Evolutionary conservation across 2,113 vertebrate species (phyloP).

Genomic region (Beaufortia kweichowensis): DNA sequence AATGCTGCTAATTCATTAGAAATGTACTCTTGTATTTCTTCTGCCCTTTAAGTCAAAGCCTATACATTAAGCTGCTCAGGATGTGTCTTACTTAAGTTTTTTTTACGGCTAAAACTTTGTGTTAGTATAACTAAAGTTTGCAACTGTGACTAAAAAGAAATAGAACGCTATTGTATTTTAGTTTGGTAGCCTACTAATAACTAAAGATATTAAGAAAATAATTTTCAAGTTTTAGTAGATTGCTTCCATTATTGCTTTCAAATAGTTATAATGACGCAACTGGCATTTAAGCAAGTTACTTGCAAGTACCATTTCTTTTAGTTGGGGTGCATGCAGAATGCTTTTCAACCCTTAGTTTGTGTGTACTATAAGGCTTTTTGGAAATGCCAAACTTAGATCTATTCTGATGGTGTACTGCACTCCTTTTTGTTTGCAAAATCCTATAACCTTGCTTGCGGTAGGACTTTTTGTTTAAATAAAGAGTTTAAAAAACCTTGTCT

Average conservation of each 20-base stretch:
- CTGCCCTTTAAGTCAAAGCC: constrained; percentile 53
- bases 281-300: constrained; percentile 15
- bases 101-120: constrained; percentile 15
- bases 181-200: constrained; percentile 36
- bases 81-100: constrained; percentile 40
- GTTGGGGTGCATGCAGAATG: constrained; percentile 46
- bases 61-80: constrained; percentile 52
- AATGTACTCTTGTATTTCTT: constrained; percentile 45
- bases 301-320: constrained; percentile 28
- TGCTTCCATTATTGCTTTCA: constrained; percentile 28
- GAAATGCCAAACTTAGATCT: constrained; percentile 26
- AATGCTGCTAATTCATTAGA: constrained; percentile 54
- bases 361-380: constrained; percentile 30
- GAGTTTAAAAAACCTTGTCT: constrained; percentile 10
- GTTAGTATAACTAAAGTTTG: constrained; percentile 38
- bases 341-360: constrained; percentile 42
- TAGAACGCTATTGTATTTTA: constrained; percentile 46
- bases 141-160: constrained; percentile 39
- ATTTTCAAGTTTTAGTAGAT: constrained; percentile 41
- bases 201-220: background rate
- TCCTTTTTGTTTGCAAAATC: constrained; percentile 34
- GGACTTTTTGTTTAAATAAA: constrained; percentile 51
- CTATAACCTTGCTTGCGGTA: constrained; percentile 46
- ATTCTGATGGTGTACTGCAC: constrained; percentile 22
- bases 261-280: constrained; percentile 1